Evolutionary conservation across 2,113 vertebrate genomes (phyloP).

Genomic region (Leptobrachium leishanense): DNA sequence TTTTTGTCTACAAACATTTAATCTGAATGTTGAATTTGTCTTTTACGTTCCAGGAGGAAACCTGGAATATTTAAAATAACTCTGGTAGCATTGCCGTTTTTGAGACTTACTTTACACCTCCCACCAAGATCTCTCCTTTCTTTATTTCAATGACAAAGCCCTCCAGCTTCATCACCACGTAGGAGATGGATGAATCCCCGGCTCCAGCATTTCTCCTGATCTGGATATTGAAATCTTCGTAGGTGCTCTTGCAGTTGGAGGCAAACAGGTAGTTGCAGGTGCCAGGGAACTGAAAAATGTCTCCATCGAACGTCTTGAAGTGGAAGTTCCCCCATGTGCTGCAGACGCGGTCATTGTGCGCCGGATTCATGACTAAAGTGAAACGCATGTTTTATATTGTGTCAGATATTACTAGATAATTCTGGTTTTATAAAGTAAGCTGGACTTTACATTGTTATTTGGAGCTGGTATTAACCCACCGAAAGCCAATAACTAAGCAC

Average conservation of each 20-base stretch:
- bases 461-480: too few species aligned
- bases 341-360: constrained; percentile 44
- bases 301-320: constrained; percentile 51
- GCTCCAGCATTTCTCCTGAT: background rate
- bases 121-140: constrained; percentile 12
- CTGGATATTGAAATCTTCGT: constrained; percentile 48
- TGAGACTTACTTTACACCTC: constrained; percentile 21
- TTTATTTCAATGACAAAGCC: constrained; percentile 39
- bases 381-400: background rate
- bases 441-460: too few species aligned
- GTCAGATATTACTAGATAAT: background rate
- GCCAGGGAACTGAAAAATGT: constrained; percentile 45
- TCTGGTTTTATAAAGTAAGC: too few species aligned
- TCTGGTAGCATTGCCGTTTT: background rate
- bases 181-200: constrained; percentile 8
- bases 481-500: too few species aligned
- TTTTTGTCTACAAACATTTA: too few species aligned
- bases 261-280: constrained; percentile 45
- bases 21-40: background rate
- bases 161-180: constrained; percentile 41
- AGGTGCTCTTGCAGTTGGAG: constrained; percentile 36
- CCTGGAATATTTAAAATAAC: background rate
- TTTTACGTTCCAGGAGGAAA: background rate
- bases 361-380: constrained; percentile 22
- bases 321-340: constrained; percentile 48